These are phyloP conservation scores for Heliconius nattereri DNA, from an alignment of 1,140 invertebrate species.

Conservation along the genomic window DNA sequence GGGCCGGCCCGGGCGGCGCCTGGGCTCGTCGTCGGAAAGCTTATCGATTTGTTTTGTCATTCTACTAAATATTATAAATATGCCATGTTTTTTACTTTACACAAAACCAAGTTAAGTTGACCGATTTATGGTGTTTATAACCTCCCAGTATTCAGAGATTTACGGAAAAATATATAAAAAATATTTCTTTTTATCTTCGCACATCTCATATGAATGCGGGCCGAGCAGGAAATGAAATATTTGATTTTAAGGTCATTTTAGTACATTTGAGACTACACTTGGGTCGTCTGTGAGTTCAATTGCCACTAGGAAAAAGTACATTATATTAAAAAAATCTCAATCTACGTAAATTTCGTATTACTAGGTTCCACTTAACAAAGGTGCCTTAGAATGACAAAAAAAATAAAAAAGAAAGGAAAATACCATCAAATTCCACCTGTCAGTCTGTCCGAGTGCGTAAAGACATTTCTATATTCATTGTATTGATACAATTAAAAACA, in stretches of 20 bases:
- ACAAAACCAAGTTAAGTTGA: background rate
- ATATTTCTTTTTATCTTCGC: conserved; percentile 6
- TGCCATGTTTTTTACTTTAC: conserved; percentile 16
- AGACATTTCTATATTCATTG: background rate
- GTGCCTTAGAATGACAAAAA: no score
- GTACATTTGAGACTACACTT: background rate
- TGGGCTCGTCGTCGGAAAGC: conserved; percentile 8
- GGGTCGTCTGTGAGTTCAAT: no score
- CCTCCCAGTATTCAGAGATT: background rate
- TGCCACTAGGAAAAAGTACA: no score
- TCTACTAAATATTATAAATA: conserved; percentile 20
- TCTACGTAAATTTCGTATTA: no score
- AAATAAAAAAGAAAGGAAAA: background rate
- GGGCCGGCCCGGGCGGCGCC: conserved; percentile 7
- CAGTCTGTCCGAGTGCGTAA: background rate
- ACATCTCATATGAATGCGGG: background rate
- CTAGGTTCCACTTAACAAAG: no score
- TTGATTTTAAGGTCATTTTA: background rate
- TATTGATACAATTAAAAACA: background rate
- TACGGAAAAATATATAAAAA: background rate
- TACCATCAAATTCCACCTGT: background rate
- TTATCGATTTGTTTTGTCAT: conserved; percentile 12
- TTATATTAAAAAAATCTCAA: no score
- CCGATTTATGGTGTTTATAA: background rate
- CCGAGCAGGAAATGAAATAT: background rate